Conservation (phyloP, 2,113 vertebrate genomes). For the Syngnathoides biaculeatus region DNA sequence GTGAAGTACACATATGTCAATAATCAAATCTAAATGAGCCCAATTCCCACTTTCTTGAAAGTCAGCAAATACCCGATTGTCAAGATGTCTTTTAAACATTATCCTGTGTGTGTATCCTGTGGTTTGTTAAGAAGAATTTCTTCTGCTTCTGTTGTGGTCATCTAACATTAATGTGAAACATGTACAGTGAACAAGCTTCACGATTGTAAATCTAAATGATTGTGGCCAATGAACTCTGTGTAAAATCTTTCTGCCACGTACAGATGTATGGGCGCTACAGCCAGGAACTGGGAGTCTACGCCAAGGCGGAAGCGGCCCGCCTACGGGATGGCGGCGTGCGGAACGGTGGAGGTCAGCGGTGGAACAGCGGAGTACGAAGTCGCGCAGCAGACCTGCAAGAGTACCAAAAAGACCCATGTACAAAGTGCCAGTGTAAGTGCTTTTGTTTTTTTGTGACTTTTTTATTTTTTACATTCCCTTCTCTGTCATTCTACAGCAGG, state of each 20-base stretch:
- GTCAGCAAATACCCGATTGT: too few relatives aligned
- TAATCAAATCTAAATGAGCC: too few relatives aligned
- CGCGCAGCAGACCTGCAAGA: slow-evolving; percentile 80
- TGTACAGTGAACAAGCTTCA: too few relatives aligned
- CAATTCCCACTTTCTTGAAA: too few relatives aligned
- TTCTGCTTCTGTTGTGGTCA: too few relatives aligned
- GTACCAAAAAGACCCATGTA: slow-evolving; percentile 84
- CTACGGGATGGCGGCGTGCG: slow-evolving; percentile 84
- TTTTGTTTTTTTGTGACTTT: background rate
- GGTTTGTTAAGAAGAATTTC: too few relatives aligned
- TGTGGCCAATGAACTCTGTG: background rate
- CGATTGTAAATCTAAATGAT: too few relatives aligned
- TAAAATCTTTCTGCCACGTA: slow-evolving; percentile 10
- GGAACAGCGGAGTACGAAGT: slow-evolving; percentile 65
- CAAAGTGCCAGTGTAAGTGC: slow-evolving; percentile 82
- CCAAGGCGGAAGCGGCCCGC: slow-evolving; percentile 92
- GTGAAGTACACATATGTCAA: too few relatives aligned
- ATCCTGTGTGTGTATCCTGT: too few relatives aligned
- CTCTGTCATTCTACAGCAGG: background rate
- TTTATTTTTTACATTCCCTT: too few relatives aligned
- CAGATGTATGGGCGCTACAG: slow-evolving; percentile 98
- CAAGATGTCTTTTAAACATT: too few relatives aligned
- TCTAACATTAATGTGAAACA: too few relatives aligned
- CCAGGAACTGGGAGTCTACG: slow-evolving; percentile 91
- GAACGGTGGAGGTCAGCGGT: slow-evolving; percentile 73